A percentile compares a stretch with the other conserved stretches of the same genome.
These are phyloP conservation scores for Teleopsis dalmanni DNA, from an alignment of 1,140 invertebrate genomes.

Conservation along the genomic window DNA sequence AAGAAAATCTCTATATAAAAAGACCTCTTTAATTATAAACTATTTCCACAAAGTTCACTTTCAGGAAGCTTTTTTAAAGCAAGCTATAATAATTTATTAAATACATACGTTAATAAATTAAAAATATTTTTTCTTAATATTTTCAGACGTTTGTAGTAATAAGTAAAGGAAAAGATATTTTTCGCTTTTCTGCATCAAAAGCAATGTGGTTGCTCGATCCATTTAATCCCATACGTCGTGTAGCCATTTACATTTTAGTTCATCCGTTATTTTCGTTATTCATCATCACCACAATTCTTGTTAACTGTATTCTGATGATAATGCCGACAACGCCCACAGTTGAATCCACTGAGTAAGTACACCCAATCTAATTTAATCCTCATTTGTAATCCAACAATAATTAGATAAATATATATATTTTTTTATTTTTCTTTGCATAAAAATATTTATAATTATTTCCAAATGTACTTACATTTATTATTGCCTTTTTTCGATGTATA, in stretches of 20 bases:
- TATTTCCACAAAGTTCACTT: too few relatives aligned
- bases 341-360: constrained; percentile 94
- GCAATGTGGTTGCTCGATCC: constrained; percentile 92
- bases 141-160: constrained; percentile 96
- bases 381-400: background rate
- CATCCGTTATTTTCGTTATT: constrained; percentile 96
- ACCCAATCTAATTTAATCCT: background rate
- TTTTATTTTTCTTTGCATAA: too few relatives aligned
- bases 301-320: constrained; percentile 98
- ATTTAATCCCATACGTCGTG: constrained; percentile 93
- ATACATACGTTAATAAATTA: too few relatives aligned
- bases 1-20: too few relatives aligned
- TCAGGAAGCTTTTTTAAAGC: too few relatives aligned
- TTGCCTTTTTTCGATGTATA: too few relatives aligned
- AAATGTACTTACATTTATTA: too few relatives aligned
- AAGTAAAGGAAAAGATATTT: constrained; percentile 97
- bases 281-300: constrained; percentile 95
- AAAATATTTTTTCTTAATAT: constrained; percentile 35
- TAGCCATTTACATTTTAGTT: constrained; percentile 94
- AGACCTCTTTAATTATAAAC: too few relatives aligned
- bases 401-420: background rate
- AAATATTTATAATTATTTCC: too few relatives aligned
- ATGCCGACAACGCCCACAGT: constrained; percentile 86
- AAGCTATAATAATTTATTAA: too few relatives aligned
- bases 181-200: constrained; percentile 94